phyloP scores from a whole-genome alignment of 2,113 vertebrate species.

The Gila orcuttii region DNA sequence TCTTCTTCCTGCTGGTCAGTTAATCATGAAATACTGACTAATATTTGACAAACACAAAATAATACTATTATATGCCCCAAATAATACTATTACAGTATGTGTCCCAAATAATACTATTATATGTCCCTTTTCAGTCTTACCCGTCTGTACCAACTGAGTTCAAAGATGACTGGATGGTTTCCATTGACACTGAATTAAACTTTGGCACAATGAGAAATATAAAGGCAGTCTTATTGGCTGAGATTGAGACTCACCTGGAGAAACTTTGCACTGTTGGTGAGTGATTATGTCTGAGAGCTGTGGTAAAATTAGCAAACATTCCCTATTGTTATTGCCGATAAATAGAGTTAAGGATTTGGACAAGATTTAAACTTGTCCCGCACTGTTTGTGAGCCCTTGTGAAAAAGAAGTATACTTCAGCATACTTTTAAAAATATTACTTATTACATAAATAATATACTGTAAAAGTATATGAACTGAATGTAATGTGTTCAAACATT shows the following conservation, averaged over 20 bases:
- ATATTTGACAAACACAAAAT: background rate
- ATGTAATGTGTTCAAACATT: too few relatives aligned
- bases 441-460: too few relatives aligned
- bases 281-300: background rate
- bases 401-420: background rate
- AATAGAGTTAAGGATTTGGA: background rate
- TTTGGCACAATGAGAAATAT: slow-evolving; percentile 64
- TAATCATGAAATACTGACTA: background rate
- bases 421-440: background rate
- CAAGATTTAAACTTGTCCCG: background rate
- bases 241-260: slow-evolving; percentile 57
- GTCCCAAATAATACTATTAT: background rate
- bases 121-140: slow-evolving; percentile 54
- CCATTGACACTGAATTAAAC: slow-evolving; percentile 61
- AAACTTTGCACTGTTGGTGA: slow-evolving; percentile 64
- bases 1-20: slow-evolving; percentile 71
- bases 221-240: slow-evolving; percentile 14
- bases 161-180: slow-evolving; percentile 40
- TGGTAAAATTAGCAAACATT: too few relatives aligned
- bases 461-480: too few relatives aligned
- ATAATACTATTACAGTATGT: background rate
- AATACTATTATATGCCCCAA: background rate
- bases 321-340: background rate
- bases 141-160: background rate
- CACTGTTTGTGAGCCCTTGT: background rate